Conservation (phyloP, 2,888 invertebrate genomes). For the Leuctra nigra region DNA sequence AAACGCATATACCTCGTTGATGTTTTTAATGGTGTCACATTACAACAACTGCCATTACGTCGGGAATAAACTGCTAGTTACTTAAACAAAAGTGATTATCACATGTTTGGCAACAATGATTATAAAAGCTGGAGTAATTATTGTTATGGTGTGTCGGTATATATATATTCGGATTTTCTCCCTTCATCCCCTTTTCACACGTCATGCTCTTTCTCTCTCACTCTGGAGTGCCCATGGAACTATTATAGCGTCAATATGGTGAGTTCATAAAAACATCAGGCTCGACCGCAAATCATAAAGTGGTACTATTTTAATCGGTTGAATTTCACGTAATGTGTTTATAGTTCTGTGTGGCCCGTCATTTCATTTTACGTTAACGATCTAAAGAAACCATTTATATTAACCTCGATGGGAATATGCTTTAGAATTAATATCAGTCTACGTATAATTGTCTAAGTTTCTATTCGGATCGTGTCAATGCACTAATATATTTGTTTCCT, state of each 20-base stretch:
- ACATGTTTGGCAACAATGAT: slow-evolving; percentile 18
- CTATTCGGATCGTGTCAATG: too few species aligned
- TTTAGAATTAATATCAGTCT: too few species aligned
- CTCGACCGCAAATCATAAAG: slow-evolving; percentile 15
- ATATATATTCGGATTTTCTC: slow-evolving; percentile 4
- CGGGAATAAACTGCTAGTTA: slow-evolving; percentile 16
- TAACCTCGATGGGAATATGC: too few species aligned
- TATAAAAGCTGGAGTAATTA: slow-evolving; percentile 14
- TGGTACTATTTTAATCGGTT: slow-evolving; percentile 10
- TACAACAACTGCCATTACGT: slow-evolving; percentile 14
- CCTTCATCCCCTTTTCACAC: not conserved
- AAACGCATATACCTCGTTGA: not conserved
- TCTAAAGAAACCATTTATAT: not conserved
- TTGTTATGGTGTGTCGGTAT: slow-evolving; percentile 5
- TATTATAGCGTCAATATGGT: slow-evolving; percentile 32
- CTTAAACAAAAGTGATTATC: slow-evolving; percentile 18
- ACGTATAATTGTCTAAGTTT: too few species aligned
- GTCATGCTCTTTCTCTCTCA: slow-evolving; percentile 2
- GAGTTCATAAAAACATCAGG: slow-evolving; percentile 32
- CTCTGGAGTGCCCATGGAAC: slow-evolving; percentile 19
- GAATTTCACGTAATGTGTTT: slow-evolving; percentile 8
- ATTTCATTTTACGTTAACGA: slow-evolving; percentile 1
- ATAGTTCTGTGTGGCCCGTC: not conserved
- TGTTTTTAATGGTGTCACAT: slow-evolving; percentile 16
- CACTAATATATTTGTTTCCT: too few species aligned